phyloP scores from a whole-genome alignment of 1,140 invertebrate species.

The Nebria ingens region DNA sequence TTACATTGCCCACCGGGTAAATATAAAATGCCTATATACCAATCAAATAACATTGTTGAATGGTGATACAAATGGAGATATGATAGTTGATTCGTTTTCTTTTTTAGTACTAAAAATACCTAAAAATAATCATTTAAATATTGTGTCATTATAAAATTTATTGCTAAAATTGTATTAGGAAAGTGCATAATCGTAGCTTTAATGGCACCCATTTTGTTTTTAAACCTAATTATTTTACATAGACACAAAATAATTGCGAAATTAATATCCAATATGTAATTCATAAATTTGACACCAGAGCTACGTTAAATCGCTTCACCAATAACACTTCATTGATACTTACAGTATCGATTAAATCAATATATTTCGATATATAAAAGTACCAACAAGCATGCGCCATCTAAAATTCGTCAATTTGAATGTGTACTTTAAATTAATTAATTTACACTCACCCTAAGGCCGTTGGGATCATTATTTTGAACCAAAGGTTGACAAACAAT shows the following conservation, averaged over 20 bases:
- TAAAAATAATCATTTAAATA: too few relatives aligned
- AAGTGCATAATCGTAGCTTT: too few relatives aligned
- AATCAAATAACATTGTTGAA: constrained; percentile 13
- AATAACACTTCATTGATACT: too few relatives aligned
- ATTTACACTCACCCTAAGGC: neutral
- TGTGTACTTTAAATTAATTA: too few relatives aligned
- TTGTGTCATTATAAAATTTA: too few relatives aligned
- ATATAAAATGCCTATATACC: constrained; percentile 14
- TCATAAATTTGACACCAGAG: too few relatives aligned
- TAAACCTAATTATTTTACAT: too few relatives aligned
- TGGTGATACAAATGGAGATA: constrained; percentile 15
- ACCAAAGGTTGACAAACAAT: constrained; percentile 10
- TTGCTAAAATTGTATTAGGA: too few relatives aligned
- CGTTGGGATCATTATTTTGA: neutral
- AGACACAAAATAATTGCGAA: too few relatives aligned
- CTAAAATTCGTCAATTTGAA: constrained; percentile 8
- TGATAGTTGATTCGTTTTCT: constrained; percentile 13
- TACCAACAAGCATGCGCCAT: constrained; percentile 12
- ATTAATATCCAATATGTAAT: too few relatives aligned
- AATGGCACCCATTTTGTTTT: too few relatives aligned
- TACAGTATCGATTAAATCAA: constrained; percentile 12
- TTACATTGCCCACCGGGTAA: constrained; percentile 14
- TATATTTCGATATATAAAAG: constrained; percentile 13
- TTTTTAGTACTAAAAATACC: constrained; percentile 13
- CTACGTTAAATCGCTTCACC: too few relatives aligned